Evolutionary conservation across 53 echinoderm and acorn worm genomes (phyloP), one percentile per base, ranked within the genome.

Genomic region (Pentamera pediparva): DNA sequence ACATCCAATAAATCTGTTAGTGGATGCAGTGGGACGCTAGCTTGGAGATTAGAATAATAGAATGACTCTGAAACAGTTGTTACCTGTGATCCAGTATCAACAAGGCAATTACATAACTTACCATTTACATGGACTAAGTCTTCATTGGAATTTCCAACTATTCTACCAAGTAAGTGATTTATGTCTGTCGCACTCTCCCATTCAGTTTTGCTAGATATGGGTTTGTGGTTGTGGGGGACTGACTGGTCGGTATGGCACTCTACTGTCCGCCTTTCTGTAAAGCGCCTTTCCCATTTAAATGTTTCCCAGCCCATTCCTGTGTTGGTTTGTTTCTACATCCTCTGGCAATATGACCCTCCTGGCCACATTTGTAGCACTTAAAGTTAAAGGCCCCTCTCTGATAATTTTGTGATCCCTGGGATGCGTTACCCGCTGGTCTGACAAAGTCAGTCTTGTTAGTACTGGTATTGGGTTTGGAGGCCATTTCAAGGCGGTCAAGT

Each of bases 281-380:
- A 58, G 80, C 47, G 36, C 80, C 60, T 4, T 35, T 22, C 59
- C 26, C 31, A 60, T 80, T 80, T 80, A 80, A 80, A 18, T 33
- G 0, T 5, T 19, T 6, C 18, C 33, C 32, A 19, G 22, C 7
- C 59, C 59, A 59, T 30, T 59, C 27, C 28, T 25, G 17, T 5
- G 59, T 59, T 7, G 24, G 59, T 1, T 0, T 6, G 28, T 59
- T 59, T 27, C 31, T 59, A 59, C 59, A 59, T 7, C 1, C 24
- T 25, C 15, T 59, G 6, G 28, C 59, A 25, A 59, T 59, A 32
- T 59, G 59, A 7, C 59, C 59, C 28, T 25, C 59, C 6, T 59
- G 27, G 7, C 59, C 59, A 59, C 59, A 25, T 3, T 32, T 5
- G 31, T 30, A 59, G 29, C 81, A 81, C 31, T 24, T 26, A 30